phyloP scores from a whole-genome alignment of 2,797 vertebrate species.

The Oryzias dopingdopingensis region DNA sequence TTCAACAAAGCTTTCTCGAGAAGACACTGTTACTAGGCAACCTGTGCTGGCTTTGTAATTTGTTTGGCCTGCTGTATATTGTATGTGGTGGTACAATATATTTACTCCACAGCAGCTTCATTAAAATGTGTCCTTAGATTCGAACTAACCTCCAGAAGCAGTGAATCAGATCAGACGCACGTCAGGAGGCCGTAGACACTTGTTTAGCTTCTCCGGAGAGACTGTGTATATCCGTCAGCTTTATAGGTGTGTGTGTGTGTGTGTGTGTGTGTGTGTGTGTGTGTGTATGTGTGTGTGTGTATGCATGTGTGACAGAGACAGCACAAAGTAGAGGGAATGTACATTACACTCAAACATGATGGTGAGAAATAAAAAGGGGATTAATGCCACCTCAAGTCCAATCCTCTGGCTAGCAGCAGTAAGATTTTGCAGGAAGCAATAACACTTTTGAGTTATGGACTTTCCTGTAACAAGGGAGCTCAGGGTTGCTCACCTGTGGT shows the following conservation, averaged over 20 bases:
- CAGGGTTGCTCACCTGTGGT: conserved; percentile 46
- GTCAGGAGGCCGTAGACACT: conserved; percentile 3
- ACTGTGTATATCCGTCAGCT: neutral
- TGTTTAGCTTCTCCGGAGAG: conserved; percentile 6
- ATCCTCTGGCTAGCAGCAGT: conserved; percentile 24
- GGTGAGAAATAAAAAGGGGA: conserved; percentile 29
- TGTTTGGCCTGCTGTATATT: conserved; percentile 49
- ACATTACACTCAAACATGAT: conserved; percentile 10
- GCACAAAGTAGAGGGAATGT: conserved; percentile 6
- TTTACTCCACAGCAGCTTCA: conserved; percentile 43
- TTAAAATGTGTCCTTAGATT: conserved; percentile 1
- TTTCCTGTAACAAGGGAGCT: conserved; percentile 44
- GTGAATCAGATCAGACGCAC: conserved; percentile 2
- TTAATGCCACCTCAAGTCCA: conserved; percentile 27
- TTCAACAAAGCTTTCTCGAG: conserved; percentile 63
- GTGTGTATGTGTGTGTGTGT: conserved; percentile 9
- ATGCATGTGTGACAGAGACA: conserved; percentile 3
- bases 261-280: conserved; percentile 4
- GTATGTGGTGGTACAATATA: conserved; percentile 44
- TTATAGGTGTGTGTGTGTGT: conserved; percentile 9
- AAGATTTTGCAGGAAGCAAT: conserved; percentile 35
- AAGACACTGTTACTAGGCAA: conserved; percentile 79
- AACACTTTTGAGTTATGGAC: conserved; percentile 51
- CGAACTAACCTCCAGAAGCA: conserved; percentile 7
- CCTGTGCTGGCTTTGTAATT: conserved; percentile 65